Conservation (phyloP, 2,113 vertebrate species). For the Antigone vipio region DNA sequence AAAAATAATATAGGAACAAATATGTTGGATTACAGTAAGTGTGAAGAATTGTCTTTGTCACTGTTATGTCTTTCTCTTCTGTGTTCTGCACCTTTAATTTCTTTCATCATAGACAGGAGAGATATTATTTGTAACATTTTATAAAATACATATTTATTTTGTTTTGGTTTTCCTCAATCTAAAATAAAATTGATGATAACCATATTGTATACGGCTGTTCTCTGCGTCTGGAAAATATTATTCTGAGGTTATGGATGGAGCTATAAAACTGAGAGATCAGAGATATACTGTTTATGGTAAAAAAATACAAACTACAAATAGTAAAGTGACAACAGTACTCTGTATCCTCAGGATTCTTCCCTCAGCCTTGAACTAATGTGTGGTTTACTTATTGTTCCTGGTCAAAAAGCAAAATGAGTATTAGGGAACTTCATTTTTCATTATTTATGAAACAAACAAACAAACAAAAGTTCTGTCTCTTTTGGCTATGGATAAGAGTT, state of each 20-base stretch:
- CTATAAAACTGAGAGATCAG: slow-evolving; percentile 20
- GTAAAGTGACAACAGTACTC: neutral
- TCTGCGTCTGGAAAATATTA: slow-evolving; percentile 43
- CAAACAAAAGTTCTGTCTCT: neutral
- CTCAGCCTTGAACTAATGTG: neutral
- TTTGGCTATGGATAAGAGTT: neutral
- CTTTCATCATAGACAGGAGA: neutral
- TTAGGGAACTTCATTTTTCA: neutral
- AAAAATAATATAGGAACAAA: neutral
- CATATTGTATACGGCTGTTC: neutral
- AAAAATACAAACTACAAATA: slow-evolving; percentile 29
- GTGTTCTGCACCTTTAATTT: neutral
- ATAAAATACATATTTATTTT: slow-evolving; percentile 3
- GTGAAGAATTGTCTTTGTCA: neutral
- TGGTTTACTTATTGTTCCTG: neutral
- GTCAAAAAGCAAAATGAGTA: neutral
- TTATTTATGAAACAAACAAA: neutral
- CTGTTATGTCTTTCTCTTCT: neutral
- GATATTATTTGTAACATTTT: neutral
- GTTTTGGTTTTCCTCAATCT: neutral
- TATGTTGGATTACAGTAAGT: neutral
- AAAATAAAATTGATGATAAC: slow-evolving; percentile 41
- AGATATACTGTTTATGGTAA: slow-evolving; percentile 39
- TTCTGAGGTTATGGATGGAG: neutral
- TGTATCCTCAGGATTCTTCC: neutral